phyloP scores from a whole-genome alignment of 92 coral and sea anemone species.

The Epizoanthus ramosus region DNA sequence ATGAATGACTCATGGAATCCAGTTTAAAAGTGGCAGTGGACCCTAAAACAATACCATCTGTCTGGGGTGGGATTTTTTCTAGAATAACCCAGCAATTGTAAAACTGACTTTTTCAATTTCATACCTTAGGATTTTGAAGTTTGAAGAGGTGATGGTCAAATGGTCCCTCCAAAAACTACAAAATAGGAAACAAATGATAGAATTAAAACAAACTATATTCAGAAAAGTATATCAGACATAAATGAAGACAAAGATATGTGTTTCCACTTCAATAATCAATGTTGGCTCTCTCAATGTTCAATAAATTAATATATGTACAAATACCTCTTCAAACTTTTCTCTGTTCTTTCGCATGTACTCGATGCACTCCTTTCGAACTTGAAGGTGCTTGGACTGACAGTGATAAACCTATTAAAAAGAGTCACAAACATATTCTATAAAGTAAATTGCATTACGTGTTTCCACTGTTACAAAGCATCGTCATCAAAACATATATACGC shows the following conservation, averaged over 20 bases:
- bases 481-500: slow-evolving; percentile 15
- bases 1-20: too few species aligned
- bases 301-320: too few species aligned
- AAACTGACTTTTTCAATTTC: not conserved
- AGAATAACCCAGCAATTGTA: not conserved
- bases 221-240: not conserved
- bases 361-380: slow-evolving; percentile 94
- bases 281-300: not conserved
- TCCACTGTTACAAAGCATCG: slow-evolving; percentile 6
- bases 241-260: too few species aligned
- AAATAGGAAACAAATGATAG: slow-evolving; percentile 19
- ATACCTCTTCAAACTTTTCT: slow-evolving; percentile 93
- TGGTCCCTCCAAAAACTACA: slow-evolving; percentile 98
- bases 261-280: too few species aligned
- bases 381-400: slow-evolving; percentile 92
- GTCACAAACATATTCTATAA: not conserved
- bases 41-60: not conserved
- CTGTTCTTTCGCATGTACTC: slow-evolving; percentile 87
- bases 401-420: slow-evolving; percentile 67
- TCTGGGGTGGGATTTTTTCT: not conserved
- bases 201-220: not conserved
- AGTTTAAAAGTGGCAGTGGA: too few species aligned
- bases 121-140: slow-evolving; percentile 94
- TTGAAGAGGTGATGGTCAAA: slow-evolving; percentile 96
- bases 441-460: not conserved